Base-by-base conservation (phyloP, 1,140 invertebrate species). In the Scaptomyza pallida region DNA sequence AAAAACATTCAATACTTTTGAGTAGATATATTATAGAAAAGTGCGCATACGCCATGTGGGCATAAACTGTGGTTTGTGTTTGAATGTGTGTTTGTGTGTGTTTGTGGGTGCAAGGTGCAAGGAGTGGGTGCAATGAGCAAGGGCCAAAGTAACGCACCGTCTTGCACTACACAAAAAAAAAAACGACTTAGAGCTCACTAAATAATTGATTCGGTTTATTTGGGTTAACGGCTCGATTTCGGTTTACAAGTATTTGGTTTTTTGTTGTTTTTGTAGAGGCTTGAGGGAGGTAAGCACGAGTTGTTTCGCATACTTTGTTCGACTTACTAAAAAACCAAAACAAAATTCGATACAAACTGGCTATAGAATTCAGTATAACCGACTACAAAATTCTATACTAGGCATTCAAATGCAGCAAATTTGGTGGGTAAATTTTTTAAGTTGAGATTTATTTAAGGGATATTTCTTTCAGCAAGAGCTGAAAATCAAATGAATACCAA, bases 321-420 rank as follows among this genome's bases (percentile, higher is more conserved):
- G 89, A 80, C 67, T 79, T 71, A 90, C 89, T 86, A 89, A 90
- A 90, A 90, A 90, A 90, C 89, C n/a, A n/a, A 90, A 90, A 90
- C 83, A 82, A 90, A 90, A 90, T 90, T 90, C 78, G 89, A 90
- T 74, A 85, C 83, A 90, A 89, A 86, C 78, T 64, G 75, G 75
- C 85, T 81, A 80, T 77, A 86, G 81, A 86, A 86, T 72, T 88
- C 55, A 67, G 74, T 81, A 75, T 65, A 78, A 73, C 68, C 67
- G 70, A 70, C 77, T 81, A 88, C 62, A 33, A 78, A 70, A 86
- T 88, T 86, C 78, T 81, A 81, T 78, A 59, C 67, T 78, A 75
- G 71, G 74, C 81, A 88, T 81, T 74, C 65, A 78, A 81, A 88
- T 86, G 78, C 78, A 86, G 73, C 77, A 81, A 71, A 78, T 77